A percentile compares a stretch with the other conserved stretches of the same genome.
These are phyloP conservation scores for Anolis carolinensis DNA, from an alignment of 2,113 vertebrate species.

Conservation along the genomic window DNA sequence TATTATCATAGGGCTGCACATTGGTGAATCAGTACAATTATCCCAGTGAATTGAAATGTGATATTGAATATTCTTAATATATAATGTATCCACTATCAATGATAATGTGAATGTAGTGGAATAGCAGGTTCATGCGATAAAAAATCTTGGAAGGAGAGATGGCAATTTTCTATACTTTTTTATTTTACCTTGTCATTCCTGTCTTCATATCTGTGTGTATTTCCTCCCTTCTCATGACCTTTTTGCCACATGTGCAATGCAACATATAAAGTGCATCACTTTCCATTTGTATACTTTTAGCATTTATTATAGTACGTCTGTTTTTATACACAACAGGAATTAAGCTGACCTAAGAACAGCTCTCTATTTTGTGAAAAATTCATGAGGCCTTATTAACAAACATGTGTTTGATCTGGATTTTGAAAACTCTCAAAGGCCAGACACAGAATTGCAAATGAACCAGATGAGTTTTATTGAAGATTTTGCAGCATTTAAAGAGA, in stretches of 20 bases:
- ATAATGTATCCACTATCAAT: too few relatives aligned
- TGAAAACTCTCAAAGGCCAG: conserved; percentile 6
- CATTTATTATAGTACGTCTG: background rate
- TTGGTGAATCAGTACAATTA: too few relatives aligned
- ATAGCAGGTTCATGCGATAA: too few relatives aligned
- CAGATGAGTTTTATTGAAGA: background rate
- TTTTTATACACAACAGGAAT: conserved; percentile 3
- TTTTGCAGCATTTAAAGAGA: background rate
- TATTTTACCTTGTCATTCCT: background rate
- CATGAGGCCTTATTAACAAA: conserved; percentile 22
- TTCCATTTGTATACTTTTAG: background rate
- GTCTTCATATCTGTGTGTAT: background rate
- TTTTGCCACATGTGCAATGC: background rate
- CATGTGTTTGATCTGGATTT: conserved; percentile 6
- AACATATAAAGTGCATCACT: background rate
- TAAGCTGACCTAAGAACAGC: conserved; percentile 6
- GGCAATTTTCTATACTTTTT: too few relatives aligned
- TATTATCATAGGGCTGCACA: too few relatives aligned
- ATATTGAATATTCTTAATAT: too few relatives aligned
- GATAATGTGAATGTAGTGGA: too few relatives aligned
- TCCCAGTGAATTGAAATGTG: too few relatives aligned
- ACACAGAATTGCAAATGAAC: conserved; percentile 12
- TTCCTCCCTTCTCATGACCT: background rate
- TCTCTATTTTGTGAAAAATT: conserved; percentile 18
- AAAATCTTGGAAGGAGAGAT: too few relatives aligned